Base-by-base conservation (phyloP, 2,113 vertebrate species). In the Larimichthys crocea region DNA sequence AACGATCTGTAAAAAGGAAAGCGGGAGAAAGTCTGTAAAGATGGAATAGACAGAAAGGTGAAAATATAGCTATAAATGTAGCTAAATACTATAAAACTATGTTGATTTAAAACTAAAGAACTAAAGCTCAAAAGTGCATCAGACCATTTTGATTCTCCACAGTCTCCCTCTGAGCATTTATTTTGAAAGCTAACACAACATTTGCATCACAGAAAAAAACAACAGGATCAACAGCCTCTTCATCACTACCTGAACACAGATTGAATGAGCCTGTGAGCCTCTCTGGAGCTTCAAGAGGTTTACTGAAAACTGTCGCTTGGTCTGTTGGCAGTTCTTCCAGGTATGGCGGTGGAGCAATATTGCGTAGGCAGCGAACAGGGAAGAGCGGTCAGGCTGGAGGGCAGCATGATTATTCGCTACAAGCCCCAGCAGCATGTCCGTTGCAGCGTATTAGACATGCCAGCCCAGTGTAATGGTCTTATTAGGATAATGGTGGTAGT, bases 401-500 rank as follows among this genome's bases (percentile, higher is more conserved):
- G 83, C 86, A 83, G 83, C 72, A 72, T 91, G 92, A 92, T 92
- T 88, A 90, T 82, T 84, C 88, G 81, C 91, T 92, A 79, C 78
- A 86, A 69, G 65, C 81, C 67, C 57, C 44, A 12, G 69, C 91
- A 65, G 66, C 77, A 11, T 40, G 86, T 80, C 87, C 89, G 75
- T 63, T 63, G 69, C 82, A 26, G 67, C 53, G 71, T 64, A 77
- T n/a, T 86, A 85, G 77, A 80, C 73, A 77, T 74, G 79, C 77
- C 83, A 75, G 64, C 82, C 61, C 86, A 16, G 40, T 80, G 85
- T 92, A 93, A 95, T 93, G 80, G 87, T 55, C 92, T 92, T 94
- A 86, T 94, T 94, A 93, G 87, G 88, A 93, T 94, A 94, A 94
- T 94, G 91, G 90, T 55, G 80, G 87, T 90, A 89, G 85, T 93